Evolutionary conservation across 2,888 invertebrate species (phyloP).

Genomic region (Lysandra bellargus): DNA sequence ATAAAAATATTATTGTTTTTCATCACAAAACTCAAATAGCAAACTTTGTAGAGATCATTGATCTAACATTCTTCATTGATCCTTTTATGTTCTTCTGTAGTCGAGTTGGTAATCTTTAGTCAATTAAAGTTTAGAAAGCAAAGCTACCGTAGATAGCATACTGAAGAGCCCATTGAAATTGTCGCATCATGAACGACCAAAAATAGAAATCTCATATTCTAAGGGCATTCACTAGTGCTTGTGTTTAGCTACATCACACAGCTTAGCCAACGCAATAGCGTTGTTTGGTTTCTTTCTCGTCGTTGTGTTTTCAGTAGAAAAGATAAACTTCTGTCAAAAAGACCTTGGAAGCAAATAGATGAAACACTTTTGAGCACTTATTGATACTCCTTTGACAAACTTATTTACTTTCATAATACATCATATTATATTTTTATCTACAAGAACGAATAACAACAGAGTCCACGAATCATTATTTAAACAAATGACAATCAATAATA

Average conservation of each 20-base stretch:
- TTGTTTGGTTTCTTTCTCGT: too few relatives aligned
- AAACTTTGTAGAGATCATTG: not conserved
- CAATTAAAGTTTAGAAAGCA: not conserved
- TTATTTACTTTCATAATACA: not conserved
- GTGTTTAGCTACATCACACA: too few relatives aligned
- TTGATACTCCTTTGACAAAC: not conserved
- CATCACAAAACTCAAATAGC: not conserved
- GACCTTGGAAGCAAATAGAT: too few relatives aligned
- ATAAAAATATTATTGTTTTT: not conserved
- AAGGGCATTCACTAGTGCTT: too few relatives aligned
- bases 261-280: too few relatives aligned
- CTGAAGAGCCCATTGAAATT: not conserved
- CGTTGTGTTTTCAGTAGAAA: too few relatives aligned
- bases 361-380: too few relatives aligned
- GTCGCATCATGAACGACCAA: not conserved
- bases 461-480: not conserved
- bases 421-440: not conserved
- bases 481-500: constrained; percentile 3
- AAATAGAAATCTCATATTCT: not conserved
- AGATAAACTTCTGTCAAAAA: too few relatives aligned
- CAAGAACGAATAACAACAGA: not conserved
- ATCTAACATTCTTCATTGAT: not conserved
- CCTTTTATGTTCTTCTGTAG: not conserved
- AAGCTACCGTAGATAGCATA: not conserved
- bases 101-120: not conserved